These are phyloP conservation scores for human DNA, from an alignment of 2,113 vertebrate species.

Conservation along the genomic window GRCh38 chr3:110748001-110748500, in stretches of 20 bases:
- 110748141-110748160: background rate
- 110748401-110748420: constrained; percentile 12
- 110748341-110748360: background rate
- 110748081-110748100: background rate
- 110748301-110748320: background rate
- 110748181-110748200: constrained; percentile 5
- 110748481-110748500: background rate
- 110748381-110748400: constrained; percentile 12
- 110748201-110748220: constrained; percentile 12
- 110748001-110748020: background rate
- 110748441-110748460: constrained; percentile 8
- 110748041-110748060: background rate
- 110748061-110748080: background rate
- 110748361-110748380: background rate
- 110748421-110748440: constrained; percentile 32
- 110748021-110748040: background rate
- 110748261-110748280: constrained; percentile 28
- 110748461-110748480: constrained; percentile 32
- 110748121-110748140: background rate
- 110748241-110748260: constrained; percentile 10
- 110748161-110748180: constrained; percentile 1
- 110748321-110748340: background rate
- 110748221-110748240: background rate
- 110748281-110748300: constrained; percentile 34
- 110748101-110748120: background rate